Conservation (phyloP, 2,797 vertebrate genomes). For the Gambusia yucatana region DNA sequence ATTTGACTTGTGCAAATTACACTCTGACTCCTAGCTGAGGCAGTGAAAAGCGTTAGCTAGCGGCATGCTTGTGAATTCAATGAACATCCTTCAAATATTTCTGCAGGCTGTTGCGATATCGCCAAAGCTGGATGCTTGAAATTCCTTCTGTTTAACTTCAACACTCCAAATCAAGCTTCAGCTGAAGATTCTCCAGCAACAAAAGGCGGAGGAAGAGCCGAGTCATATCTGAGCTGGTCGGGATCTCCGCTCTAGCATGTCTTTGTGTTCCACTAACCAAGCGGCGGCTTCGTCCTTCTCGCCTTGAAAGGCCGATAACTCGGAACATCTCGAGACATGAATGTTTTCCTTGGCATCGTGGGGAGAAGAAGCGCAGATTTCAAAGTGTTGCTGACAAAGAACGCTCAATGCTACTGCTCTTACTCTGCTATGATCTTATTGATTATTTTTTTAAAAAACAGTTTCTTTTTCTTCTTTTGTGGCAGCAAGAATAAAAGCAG, state of each 20-base stretch:
- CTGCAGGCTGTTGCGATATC: not conserved
- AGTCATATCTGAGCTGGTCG: not conserved
- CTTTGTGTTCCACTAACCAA: not conserved
- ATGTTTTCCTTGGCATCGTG: not conserved
- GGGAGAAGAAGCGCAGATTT: slow-evolving; percentile 11
- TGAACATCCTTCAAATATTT: not conserved
- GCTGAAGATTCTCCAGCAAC: not conserved
- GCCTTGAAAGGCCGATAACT: not conserved
- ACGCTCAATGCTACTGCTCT: slow-evolving; percentile 19
- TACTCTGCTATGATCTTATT: not conserved
- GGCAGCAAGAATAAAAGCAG: not conserved
- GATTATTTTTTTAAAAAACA: not conserved
- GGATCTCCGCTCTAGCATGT: not conserved
- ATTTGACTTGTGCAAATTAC: not conserved
- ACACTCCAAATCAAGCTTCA: not conserved
- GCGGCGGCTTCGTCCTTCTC: not conserved
- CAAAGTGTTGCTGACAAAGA: slow-evolving; percentile 15
- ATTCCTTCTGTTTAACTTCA: not conserved
- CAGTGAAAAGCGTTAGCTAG: not conserved
- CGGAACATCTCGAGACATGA: slow-evolving; percentile 30
- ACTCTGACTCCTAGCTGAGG: not conserved
- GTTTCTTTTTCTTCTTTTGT: not conserved
- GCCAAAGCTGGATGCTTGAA: not conserved
- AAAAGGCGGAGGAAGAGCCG: not conserved
- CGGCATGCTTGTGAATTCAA: not conserved